Base-by-base conservation (phyloP, 2,113 vertebrate genomes). In the Clinocottus analis region DNA sequence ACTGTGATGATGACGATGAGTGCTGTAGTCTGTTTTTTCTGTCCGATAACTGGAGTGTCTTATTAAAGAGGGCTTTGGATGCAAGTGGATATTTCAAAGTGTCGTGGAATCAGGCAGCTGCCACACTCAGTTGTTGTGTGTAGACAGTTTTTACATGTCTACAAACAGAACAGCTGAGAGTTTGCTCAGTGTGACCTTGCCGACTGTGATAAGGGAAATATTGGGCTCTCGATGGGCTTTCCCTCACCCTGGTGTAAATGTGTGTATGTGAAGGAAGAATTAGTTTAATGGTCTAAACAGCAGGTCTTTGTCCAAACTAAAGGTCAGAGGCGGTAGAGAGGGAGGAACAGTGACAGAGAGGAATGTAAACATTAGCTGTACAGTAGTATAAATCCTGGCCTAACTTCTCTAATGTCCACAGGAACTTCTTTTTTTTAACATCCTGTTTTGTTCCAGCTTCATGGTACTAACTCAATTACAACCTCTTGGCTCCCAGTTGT, bases 181-280 rank as follows among this genome's bases (percentile, higher is more conserved):
- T 92, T 91, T 86, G 59, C 85, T 85, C 82, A 77, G 78, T 51
- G 70, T 91, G 93, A 93, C 91, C 90, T 93, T 91, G 90, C 60
- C 82, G 29, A n/a, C 61, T 79, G 79, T 33, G 89, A 90, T 90
- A 91, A 92, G 88, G 76, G 80, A 86, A 90, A 90, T 86, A 88
- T 80, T 72, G 81, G 39, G 70, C 77, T 68, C 84, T 88, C 79
- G 79, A 7, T 86, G 69, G 73, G 59, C 66, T 80, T 85, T 70
- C 63, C 59, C 53, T 69, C 72, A 45, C 41, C 51, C 39, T 29
- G 41, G n/a, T 61, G 4, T 61, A 12, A 12, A 74, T 51, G 29
- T 6, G 64, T 45, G 65, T 51, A 45, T 64, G 58, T 23, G 41
- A 27, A 55, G 37, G 27, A 39, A 74, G n/a, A 85, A 64, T 56